These are phyloP conservation scores for Ophioderma brevispina DNA, from an alignment of 35 echinoderm and acorn worm species.

Conservation along the genomic window DNA sequence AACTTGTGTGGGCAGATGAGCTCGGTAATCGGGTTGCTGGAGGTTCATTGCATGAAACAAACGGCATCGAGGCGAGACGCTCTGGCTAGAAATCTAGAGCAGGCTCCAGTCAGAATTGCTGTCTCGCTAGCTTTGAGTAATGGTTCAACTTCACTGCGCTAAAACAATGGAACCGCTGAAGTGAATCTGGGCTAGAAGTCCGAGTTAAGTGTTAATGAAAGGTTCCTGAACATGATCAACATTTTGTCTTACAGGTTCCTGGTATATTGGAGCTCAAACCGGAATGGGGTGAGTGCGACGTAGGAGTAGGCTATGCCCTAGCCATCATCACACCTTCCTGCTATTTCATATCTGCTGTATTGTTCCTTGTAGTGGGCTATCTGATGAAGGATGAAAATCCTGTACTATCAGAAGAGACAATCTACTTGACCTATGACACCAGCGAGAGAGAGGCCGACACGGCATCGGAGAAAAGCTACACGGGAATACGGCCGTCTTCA, in stretches of 20 bases:
- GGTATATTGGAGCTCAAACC: conserved; percentile 4
- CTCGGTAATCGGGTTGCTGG: too few relatives aligned
- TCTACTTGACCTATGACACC: conserved; percentile 49
- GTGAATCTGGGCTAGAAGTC: too few relatives aligned
- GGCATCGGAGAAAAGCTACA: not conserved
- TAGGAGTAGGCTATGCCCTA: conserved; percentile 26
- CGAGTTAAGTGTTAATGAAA: too few relatives aligned
- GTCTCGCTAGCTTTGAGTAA: too few relatives aligned
- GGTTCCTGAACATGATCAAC: too few relatives aligned
- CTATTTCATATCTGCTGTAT: conserved; percentile 30
- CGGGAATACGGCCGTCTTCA: not conserved
- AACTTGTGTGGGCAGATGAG: too few relatives aligned
- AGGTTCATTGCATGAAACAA: too few relatives aligned
- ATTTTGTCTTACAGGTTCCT: conserved; percentile 29
- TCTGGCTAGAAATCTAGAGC: too few relatives aligned
- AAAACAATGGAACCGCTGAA: too few relatives aligned
- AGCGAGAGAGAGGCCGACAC: conserved; percentile 20
- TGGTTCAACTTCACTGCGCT: too few relatives aligned
- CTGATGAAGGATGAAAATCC: not conserved
- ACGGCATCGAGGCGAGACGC: too few relatives aligned
- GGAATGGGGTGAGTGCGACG: conserved; percentile 19
- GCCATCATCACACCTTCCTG: conserved; percentile 36
- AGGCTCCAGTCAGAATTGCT: too few relatives aligned
- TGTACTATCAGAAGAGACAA: conserved; percentile 24
- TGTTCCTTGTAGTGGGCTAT: conserved; percentile 36